Conservation (phyloP, 2,113 vertebrate genomes). For the Brachirus orientalis region DNA sequence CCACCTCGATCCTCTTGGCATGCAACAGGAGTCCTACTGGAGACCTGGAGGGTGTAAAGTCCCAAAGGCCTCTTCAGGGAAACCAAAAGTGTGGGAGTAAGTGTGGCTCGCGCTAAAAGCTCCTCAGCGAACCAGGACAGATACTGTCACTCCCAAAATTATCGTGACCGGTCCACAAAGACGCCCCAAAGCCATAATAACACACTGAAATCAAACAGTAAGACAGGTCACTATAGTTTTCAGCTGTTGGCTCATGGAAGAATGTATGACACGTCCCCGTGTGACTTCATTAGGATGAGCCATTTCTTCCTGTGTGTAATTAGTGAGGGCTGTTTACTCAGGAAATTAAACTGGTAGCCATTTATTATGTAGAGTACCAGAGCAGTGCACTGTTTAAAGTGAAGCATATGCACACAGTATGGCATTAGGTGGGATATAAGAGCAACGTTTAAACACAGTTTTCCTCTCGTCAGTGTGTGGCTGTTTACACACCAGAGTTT, state of each 20-base stretch:
- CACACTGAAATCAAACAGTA: constrained; percentile 26
- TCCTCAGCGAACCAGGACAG: constrained; percentile 16
- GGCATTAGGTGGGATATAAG: constrained; percentile 1
- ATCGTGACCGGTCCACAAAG: constrained; percentile 28
- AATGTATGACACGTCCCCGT: constrained; percentile 51
- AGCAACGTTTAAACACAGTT: constrained; percentile 3
- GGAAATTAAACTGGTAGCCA: constrained; percentile 60
- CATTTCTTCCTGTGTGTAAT: constrained; percentile 59
- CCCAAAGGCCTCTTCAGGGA: constrained; percentile 44
- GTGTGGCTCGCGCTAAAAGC: constrained; percentile 19
- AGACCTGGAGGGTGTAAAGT: constrained; percentile 57
- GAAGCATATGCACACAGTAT: constrained; percentile 13
- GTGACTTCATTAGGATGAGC: constrained; percentile 60
- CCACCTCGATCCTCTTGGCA: constrained; percentile 65
- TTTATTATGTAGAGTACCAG: constrained; percentile 48
- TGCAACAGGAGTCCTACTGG: constrained; percentile 70
- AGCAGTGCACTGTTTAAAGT: constrained; percentile 25
- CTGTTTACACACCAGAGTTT: background rate
- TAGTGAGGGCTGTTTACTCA: constrained; percentile 62
- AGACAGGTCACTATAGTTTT: constrained; percentile 31
- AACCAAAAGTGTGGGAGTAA: constrained; percentile 27
- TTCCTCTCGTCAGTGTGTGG: background rate
- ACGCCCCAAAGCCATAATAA: constrained; percentile 11
- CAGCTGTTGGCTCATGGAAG: constrained; percentile 25
- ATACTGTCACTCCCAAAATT: constrained; percentile 9